Evolutionary conservation across 2,797 vertebrate species (phyloP).

Genomic region (Glossophaga mutica): DNA sequence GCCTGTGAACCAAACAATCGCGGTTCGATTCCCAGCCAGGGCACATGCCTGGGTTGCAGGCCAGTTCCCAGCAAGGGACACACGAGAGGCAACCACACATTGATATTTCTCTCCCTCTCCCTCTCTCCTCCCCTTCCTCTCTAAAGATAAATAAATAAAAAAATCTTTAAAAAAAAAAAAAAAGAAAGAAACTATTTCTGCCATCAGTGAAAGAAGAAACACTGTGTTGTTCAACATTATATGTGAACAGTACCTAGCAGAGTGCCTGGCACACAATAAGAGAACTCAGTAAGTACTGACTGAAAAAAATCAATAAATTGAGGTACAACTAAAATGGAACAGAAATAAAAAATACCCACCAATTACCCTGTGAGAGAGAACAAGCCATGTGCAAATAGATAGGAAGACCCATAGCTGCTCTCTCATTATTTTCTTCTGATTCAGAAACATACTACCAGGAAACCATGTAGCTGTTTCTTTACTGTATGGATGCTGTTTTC

Average conservation of each 20-base stretch:
- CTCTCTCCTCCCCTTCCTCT: no score
- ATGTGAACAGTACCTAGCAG: neutral
- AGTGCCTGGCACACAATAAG: neutral
- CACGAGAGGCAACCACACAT: no score
- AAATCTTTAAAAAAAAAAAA: no score
- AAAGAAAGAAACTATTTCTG: constrained; percentile 38
- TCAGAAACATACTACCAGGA: constrained; percentile 16
- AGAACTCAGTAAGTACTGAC: neutral
- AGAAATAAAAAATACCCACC: constrained; percentile 3
- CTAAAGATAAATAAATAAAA: no score
- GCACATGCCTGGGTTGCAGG: no score
- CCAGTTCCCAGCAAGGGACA: no score
- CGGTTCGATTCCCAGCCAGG: no score
- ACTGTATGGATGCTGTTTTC: neutral
- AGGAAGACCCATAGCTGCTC: neutral
- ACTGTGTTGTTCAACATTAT: constrained; percentile 5
- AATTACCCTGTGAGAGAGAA: neutral
- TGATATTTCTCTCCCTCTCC: no score
- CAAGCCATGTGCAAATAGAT: neutral
- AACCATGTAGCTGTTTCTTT: neutral
- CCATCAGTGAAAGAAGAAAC: neutral
- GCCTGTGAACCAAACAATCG: no score
- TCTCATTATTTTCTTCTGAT: neutral
- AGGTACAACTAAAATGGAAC: neutral
- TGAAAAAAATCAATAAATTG: neutral